phyloP scores from a whole-genome alignment of 1,140 invertebrate species.

The Carposina sasakii region DNA sequence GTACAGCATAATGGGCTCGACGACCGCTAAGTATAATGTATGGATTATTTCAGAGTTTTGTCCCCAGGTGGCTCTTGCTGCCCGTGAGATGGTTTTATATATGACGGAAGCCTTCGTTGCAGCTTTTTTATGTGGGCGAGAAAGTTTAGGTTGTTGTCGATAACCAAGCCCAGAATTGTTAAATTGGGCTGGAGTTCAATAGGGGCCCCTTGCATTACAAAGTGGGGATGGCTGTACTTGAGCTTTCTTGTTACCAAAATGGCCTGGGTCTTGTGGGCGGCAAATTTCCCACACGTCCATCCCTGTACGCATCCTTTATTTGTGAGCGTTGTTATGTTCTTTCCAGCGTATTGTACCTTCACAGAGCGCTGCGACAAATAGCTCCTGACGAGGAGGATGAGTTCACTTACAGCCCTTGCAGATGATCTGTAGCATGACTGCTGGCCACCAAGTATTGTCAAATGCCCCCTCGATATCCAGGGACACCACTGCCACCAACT shows the following conservation, averaged over 20 bases:
- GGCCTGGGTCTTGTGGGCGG: not conserved
- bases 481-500: conserved; percentile 3
- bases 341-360: not conserved
- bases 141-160: not conserved
- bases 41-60: not conserved
- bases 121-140: not conserved
- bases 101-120: not conserved
- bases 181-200: not conserved
- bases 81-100: not conserved
- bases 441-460: conserved; percentile 33
- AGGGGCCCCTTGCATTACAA: not conserved
- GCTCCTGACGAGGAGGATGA: not conserved
- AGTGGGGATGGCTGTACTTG: not conserved
- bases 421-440: conserved; percentile 10
- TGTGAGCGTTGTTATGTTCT: not conserved
- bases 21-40: not conserved
- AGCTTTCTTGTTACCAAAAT: not conserved
- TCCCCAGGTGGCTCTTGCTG: not conserved
- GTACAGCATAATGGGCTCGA: not conserved
- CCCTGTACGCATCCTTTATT: not conserved
- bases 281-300: not conserved
- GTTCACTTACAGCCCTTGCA: conserved; percentile 1
- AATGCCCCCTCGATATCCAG: conserved; percentile 42
- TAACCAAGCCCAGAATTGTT: not conserved
- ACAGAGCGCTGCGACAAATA: conserved; percentile 1